Base-by-base conservation (phyloP, 1,140 invertebrate species). In the Zeugodacus cucurbitae region DNA sequence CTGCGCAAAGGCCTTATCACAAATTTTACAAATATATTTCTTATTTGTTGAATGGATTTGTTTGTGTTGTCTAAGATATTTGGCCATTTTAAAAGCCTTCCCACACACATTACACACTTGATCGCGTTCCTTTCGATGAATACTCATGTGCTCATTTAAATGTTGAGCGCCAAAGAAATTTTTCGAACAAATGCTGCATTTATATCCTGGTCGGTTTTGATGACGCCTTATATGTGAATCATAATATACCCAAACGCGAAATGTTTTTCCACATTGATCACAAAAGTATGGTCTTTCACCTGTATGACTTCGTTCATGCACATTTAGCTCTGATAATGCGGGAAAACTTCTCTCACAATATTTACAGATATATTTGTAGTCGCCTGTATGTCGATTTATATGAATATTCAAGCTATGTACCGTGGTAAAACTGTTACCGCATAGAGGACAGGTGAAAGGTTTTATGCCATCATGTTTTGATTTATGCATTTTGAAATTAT, bases 21-120 rank as follows among this genome's bases (percentile, higher is more conserved):
- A 91, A 14, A 89, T 91, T 90, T 91, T 91, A 89, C 91, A 91
- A 54, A 87, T 58, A 37, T 91, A 90, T 0, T 88, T 89, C 34
- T 91, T 90, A 57, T 89, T 32, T 32, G 34, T 32, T 2, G 88
- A 78, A 44, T 91, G 90, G 29, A 91, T 90, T 87, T 90, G 89
- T 62, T 90, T 91, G 87, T 91, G 90, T 29, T 90, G 90, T 3
- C 88, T 70, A 32, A 91, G 86, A 48, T 91, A 90, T 74, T 90
- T 90, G 44, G 90, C 88, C 44, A 89, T 90, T 44, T 90, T 91
- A 41, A 91, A 91, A 0, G 67, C 82, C 88, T 91, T 91, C 11
- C 89, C 88, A 85, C 90, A 91, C 11, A 91, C 74, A 82, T 91
- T 89, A 57, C 90, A 91, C 32, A 89, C 89, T 54, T 90, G 89